Evolutionary conservation across 2,113 vertebrate species (phyloP).

Genomic region (Nymphicus hollandicus): DNA sequence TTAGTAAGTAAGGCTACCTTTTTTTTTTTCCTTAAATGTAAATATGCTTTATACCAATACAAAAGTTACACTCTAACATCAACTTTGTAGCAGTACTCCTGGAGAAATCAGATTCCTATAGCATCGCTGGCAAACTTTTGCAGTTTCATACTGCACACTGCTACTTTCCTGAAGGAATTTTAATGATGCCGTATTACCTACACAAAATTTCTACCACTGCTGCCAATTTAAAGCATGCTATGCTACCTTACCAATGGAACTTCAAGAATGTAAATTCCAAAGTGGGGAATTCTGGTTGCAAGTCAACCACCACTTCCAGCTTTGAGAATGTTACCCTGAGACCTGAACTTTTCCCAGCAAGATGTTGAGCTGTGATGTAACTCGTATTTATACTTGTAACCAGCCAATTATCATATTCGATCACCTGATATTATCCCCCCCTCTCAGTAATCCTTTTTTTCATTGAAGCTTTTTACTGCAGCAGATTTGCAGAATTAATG

Average conservation of each 20-base stretch:
- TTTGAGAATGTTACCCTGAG: neutral
- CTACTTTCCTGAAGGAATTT: neutral
- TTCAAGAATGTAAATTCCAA: neutral
- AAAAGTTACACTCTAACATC: neutral
- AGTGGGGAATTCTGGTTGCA: neutral
- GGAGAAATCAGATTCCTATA: neutral
- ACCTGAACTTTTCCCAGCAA: neutral
- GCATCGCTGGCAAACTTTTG: neutral
- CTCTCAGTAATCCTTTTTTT: neutral
- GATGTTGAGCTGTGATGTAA: neutral
- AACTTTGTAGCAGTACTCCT: neutral
- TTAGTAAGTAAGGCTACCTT: neutral
- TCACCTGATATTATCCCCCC: neutral
- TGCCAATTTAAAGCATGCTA: neutral
- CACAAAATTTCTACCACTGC: neutral
- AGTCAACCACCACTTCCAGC: neutral
- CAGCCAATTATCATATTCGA: neutral
- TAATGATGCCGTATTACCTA: neutral
- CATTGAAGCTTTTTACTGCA: neutral
- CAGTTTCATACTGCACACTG: neutral
- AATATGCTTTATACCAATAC: neutral
- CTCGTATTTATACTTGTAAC: neutral
- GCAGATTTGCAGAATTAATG: neutral
- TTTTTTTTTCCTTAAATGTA: neutral
- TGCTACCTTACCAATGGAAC: neutral